Conservation (phyloP, 2,113 vertebrate species). For the Lagopus leucura region DNA sequence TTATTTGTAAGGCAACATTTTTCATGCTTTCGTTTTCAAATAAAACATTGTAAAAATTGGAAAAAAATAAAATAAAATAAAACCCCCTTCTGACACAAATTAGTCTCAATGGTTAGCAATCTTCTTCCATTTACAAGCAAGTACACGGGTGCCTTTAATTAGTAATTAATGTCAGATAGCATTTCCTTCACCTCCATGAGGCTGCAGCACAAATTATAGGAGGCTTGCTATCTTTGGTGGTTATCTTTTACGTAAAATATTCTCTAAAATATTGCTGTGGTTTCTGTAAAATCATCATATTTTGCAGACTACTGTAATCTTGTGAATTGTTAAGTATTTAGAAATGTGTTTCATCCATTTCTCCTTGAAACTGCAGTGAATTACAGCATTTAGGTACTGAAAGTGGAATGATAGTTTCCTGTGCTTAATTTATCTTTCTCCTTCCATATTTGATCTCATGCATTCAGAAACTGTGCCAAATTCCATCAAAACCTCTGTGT, state of each 20-base stretch:
- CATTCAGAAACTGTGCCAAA: neutral
- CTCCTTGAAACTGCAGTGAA: neutral
- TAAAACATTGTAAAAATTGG: neutral
- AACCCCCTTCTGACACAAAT: neutral
- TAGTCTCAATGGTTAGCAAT: neutral
- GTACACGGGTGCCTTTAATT: neutral
- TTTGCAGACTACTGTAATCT: rapidly evolving
- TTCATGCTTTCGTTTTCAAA: neutral
- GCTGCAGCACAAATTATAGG: neutral
- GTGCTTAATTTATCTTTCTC: neutral
- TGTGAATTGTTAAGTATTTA: neutral
- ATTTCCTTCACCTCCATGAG: neutral
- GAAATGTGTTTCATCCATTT: neutral
- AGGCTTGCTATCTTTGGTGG: neutral
- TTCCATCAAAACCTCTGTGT: rapidly evolving
- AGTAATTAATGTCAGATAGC: neutral
- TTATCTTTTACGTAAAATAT: neutral
- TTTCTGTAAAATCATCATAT: neutral
- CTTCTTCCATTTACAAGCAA: neutral
- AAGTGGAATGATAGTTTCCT: neutral
- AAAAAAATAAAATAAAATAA: neutral
- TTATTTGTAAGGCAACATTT: neutral
- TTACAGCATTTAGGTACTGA: neutral
- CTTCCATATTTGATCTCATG: neutral
- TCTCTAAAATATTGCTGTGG: neutral